Percentiles rank a stretch among this genome's conserved stretches.
Evolutionary conservation across 2,888 invertebrate species (phyloP).

Genomic region (Endotricha flammealis): DNA sequence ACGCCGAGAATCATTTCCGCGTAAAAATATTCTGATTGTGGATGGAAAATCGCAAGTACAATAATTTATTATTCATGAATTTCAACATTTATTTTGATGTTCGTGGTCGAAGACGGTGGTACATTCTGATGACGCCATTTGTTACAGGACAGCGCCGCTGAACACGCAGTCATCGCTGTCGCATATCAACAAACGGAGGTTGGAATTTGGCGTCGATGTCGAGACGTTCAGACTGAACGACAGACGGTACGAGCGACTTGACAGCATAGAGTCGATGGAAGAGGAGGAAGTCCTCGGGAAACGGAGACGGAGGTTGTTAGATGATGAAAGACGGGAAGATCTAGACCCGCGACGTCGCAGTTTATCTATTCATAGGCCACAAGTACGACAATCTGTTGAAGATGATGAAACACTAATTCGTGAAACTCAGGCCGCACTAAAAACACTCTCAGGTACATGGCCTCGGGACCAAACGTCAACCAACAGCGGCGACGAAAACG

Average conservation of each 20-base stretch:
- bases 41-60: conserved; percentile 78
- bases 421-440: conserved; percentile 92
- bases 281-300: conserved; percentile 61
- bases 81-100: conserved; percentile 28
- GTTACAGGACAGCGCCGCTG: conserved; percentile 74
- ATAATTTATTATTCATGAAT: conserved; percentile 41
- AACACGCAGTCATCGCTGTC: conserved; percentile 78
- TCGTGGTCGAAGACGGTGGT: conserved; percentile 23
- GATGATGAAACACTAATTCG: conserved; percentile 91
- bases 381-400: conserved; percentile 63
- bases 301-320: conserved; percentile 65
- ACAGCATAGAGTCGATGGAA: conserved; percentile 65
- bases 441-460: conserved; percentile 92
- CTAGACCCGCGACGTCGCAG: conserved; percentile 42
- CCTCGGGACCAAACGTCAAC: conserved; percentile 81
- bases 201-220: conserved; percentile 79
- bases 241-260: conserved; percentile 46
- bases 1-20: conserved; percentile 79
- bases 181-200: conserved; percentile 84
- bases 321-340: conserved; percentile 61
- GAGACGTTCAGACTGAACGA: conserved; percentile 64
- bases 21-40: conserved; percentile 78
- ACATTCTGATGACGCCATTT: conserved; percentile 40
- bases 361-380: conserved; percentile 51
- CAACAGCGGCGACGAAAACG: conserved; percentile 83